These are phyloP conservation scores for Drosophila tsacasi DNA, from an alignment of 1,140 invertebrate genomes.

Conservation along the genomic window DNA sequence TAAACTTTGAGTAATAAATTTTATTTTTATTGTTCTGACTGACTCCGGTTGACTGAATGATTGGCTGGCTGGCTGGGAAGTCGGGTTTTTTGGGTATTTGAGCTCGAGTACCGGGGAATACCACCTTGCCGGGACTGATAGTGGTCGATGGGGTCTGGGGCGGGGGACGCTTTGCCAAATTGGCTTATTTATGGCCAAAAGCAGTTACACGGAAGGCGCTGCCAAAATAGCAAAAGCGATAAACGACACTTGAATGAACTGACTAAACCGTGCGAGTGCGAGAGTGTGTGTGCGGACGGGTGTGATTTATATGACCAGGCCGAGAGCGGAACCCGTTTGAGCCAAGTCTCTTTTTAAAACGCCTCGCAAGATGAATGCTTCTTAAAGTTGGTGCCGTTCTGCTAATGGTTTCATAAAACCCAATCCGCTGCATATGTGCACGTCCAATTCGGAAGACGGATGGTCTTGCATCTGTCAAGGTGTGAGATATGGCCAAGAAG, in stretches of 20 bases:
- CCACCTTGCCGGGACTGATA: slow-evolving; percentile 34
- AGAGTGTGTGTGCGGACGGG: slow-evolving; percentile 8
- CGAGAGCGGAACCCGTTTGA: slow-evolving; percentile 13
- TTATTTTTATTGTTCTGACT: slow-evolving; percentile 78
- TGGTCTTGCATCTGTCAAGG: slow-evolving; percentile 55
- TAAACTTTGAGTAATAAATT: slow-evolving; percentile 81
- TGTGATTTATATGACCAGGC: slow-evolving; percentile 49
- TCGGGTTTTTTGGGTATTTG: slow-evolving; percentile 5
- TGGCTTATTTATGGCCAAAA: slow-evolving; percentile 76
- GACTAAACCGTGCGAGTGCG: slow-evolving; percentile 37
- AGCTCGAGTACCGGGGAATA: slow-evolving; percentile 11
- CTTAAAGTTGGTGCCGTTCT: slow-evolving; percentile 52
- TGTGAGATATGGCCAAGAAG: slow-evolving; percentile 43
- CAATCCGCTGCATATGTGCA: slow-evolving; percentile 39
- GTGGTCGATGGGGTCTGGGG: slow-evolving; percentile 5
- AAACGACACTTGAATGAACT: slow-evolving; percentile 82
- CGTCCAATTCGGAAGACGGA: slow-evolving; percentile 48
- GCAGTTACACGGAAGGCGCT: slow-evolving; percentile 67
- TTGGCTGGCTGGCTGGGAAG: slow-evolving; percentile 26
- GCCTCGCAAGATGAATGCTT: slow-evolving; percentile 51
- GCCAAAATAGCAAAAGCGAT: slow-evolving; percentile 77
- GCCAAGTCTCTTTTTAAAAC: slow-evolving; percentile 44
- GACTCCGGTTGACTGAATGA: slow-evolving; percentile 59
- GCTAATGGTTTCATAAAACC: slow-evolving; percentile 57
- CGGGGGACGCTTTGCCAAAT: slow-evolving; percentile 55